These are phyloP conservation scores for Dione vanillae DNA, from an alignment of 2,888 invertebrate species.

Conservation along the genomic window DNA sequence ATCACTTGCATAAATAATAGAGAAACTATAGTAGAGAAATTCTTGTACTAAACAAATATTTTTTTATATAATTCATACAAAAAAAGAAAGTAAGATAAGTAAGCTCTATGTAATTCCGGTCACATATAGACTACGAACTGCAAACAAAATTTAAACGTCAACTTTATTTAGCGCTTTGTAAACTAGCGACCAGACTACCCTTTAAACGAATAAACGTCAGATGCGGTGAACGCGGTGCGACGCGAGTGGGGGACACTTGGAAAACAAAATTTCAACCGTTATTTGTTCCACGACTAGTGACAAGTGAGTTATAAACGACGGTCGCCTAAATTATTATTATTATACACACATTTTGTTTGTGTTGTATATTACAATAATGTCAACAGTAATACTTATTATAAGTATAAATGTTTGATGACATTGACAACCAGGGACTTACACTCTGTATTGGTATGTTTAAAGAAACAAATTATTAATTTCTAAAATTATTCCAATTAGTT, in stretches of 20 bases:
- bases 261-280: slow-evolving; percentile 63
- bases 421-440: too few relatives aligned
- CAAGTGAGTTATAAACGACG: slow-evolving; percentile 48
- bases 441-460: too few relatives aligned
- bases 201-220: slow-evolving; percentile 78
- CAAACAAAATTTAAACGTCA: slow-evolving; percentile 66
- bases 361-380: not conserved
- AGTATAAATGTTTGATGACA: not conserved
- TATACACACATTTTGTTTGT: slow-evolving; percentile 21
- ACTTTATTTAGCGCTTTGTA: slow-evolving; percentile 62
- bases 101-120: not conserved
- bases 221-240: slow-evolving; percentile 62
- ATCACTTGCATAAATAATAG: too few relatives aligned
- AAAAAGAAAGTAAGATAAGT: too few relatives aligned
- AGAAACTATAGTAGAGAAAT: too few relatives aligned
- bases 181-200: slow-evolving; percentile 57
- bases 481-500: too few relatives aligned
- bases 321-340: slow-evolving; percentile 40
- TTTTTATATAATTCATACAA: too few relatives aligned
- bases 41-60: too few relatives aligned
- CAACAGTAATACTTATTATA: not conserved
- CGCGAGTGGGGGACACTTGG: slow-evolving; percentile 54
- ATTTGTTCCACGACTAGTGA: slow-evolving; percentile 55
- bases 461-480: too few relatives aligned
- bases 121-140: not conserved